phyloP scores from a whole-genome alignment of 2,113 vertebrate genomes.

The Phocoena sinus region DNA sequence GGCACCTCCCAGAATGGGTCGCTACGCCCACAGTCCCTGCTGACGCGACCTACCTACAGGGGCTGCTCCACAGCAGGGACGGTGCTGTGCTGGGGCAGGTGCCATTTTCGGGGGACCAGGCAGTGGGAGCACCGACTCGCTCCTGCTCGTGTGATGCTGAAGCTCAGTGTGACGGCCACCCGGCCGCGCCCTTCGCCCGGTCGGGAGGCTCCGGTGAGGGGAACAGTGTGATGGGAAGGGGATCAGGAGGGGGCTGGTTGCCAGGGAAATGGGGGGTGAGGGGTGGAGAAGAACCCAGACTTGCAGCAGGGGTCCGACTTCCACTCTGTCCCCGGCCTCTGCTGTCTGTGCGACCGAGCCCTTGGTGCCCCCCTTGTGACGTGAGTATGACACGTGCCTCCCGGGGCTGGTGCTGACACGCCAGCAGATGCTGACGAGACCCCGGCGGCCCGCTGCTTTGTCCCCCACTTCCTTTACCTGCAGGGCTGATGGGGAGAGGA shows the following conservation, averaged over 20 bases:
- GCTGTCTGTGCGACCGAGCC: neutral
- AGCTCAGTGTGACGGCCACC: too few species aligned
- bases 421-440: rapidly evolving
- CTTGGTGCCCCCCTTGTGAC: too few species aligned
- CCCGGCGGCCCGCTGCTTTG: rapidly evolving
- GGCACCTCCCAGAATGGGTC: neutral
- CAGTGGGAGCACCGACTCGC: neutral
- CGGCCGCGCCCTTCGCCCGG: rapidly evolving
- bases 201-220: neutral
- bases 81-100: neutral
- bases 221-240: rapidly evolving
- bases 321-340: neutral
- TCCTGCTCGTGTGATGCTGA: neutral
- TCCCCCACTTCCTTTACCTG: neutral
- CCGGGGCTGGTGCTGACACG: neutral
- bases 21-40: neutral
- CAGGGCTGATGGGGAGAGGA: neutral
- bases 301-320: neutral
- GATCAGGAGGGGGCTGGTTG: neutral
- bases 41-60: neutral
- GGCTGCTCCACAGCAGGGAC: neutral
- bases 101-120: neutral
- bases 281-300: neutral
- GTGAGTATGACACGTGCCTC: too few species aligned
- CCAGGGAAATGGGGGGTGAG: neutral